Evolutionary conservation across 2,797 vertebrate genomes (phyloP).

Genomic region (Furcifer pardalis): DNA sequence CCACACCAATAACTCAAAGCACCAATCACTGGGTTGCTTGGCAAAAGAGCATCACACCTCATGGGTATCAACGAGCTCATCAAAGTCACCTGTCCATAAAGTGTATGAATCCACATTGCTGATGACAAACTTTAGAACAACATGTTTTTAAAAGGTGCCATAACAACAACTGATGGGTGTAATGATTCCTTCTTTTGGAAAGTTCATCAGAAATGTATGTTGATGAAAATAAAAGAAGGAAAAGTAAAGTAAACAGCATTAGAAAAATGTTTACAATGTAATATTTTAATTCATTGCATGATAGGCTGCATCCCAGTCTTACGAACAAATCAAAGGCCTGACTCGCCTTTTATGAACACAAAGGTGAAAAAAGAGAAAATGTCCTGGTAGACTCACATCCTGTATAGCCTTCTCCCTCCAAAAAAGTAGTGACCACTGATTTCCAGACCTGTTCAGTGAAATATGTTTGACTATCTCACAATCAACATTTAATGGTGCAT

Average conservation of each 20-base stretch:
- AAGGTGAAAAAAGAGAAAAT: not conserved
- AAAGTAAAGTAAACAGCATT: slow-evolving; percentile 8
- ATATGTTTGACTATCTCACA: not conserved
- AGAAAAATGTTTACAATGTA: slow-evolving; percentile 51
- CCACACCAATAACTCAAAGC: slow-evolving; percentile 46
- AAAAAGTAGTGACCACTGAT: slow-evolving; percentile 46
- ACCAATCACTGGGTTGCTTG: not conserved
- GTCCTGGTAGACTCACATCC: accelerated
- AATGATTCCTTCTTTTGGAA: slow-evolving; percentile 46
- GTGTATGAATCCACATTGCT: slow-evolving; percentile 35
- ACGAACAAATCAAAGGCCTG: slow-evolving; percentile 50
- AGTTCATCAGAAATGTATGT: slow-evolving; percentile 60
- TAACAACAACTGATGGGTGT: slow-evolving; percentile 57
- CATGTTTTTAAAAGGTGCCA: slow-evolving; percentile 10
- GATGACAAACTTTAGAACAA: slow-evolving; percentile 58
- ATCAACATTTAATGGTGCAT: slow-evolving; percentile 54
- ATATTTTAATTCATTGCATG: slow-evolving; percentile 64
- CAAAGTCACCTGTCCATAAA: not conserved
- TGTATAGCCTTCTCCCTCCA: not conserved
- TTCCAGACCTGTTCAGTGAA: slow-evolving; percentile 44
- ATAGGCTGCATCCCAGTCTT: slow-evolving; percentile 40
- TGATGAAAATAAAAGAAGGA: slow-evolving; percentile 39
- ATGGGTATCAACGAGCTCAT: slow-evolving; percentile 42
- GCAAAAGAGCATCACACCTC: slow-evolving; percentile 9
- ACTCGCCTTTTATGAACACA: slow-evolving; percentile 20